Percentiles rank a stretch among this genome's conserved stretches.
These are phyloP conservation scores for Bradynema listronoti DNA, from an alignment of 1,140 invertebrate genomes.

Conservation along the genomic window DNA sequence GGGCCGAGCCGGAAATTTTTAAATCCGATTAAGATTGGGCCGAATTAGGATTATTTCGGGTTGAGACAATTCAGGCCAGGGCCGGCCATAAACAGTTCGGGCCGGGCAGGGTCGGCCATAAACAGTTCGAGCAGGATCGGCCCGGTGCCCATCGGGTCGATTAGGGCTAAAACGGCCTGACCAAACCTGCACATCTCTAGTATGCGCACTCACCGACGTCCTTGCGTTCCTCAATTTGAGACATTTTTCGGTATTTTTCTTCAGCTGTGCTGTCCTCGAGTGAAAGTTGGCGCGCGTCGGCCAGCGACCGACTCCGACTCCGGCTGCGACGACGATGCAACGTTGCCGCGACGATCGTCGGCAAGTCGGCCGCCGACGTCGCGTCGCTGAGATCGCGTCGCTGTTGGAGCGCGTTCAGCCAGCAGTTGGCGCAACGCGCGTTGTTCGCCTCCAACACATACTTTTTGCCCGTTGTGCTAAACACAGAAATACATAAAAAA, in stretches of 20 bases:
- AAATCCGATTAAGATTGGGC: too few relatives aligned
- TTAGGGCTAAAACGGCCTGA: too few relatives aligned
- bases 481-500: conserved; percentile 3
- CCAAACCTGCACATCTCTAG: neutral
- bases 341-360: conserved; percentile 8
- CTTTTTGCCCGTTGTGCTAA: conserved; percentile 40
- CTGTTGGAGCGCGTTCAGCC: conserved; percentile 44
- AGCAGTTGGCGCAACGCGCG: conserved; percentile 37
- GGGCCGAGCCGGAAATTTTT: too few relatives aligned
- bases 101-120: too few relatives aligned
- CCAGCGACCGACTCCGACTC: neutral
- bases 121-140: too few relatives aligned
- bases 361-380: neutral
- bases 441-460: conserved; percentile 52
- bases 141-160: too few relatives aligned
- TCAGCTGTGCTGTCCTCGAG: conserved; percentile 13
- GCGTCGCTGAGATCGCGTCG: conserved; percentile 31
- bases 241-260: conserved; percentile 8
- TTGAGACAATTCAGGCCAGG: too few relatives aligned
- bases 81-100: too few relatives aligned
- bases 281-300: neutral
- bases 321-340: neutral
- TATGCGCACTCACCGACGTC: neutral
- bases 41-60: too few relatives aligned
- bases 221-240: neutral